Base-by-base conservation (phyloP, 2,888 invertebrate genomes). In the Orthosia gracilis region DNA sequence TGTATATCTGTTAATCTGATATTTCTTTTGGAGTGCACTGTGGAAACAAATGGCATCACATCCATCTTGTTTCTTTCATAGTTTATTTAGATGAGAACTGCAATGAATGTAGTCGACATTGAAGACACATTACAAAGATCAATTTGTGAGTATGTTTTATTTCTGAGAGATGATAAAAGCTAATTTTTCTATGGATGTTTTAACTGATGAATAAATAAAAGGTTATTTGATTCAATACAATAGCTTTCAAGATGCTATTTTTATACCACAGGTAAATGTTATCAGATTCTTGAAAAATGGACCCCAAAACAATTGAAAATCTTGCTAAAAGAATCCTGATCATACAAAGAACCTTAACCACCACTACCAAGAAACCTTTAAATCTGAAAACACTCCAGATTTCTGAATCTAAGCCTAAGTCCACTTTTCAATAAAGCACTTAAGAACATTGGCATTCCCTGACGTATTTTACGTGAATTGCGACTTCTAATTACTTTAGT, bases 401-500 rank as follows among this genome's bases (percentile, higher is more conserved):
- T 77, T 80, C 31, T 59, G 23, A 66, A 54, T 17, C 12, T 50
- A 50, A 67, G 52, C 9, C 57, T 63, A 57, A 74, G 70, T 81
- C 72, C 67, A 82, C 82, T 76, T 79, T 84, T 84, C 76, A 82
- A 79, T 84, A 76, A 80, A 77, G 70, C 81, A 76, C 77, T 85
- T 71, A 75, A 72, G 74, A 54, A 71, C 66, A 84, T 73, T 73
- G 83, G 64, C 59, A 65, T 73, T 78, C 68, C 52, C 26, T 69
- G 81, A 69, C 81, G 84, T 82, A 84, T 84, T 84, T 84, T 69
- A 84, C 66, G 76, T 78, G 73, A 78, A 85, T 74, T 88, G 86
- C 82, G 83, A 74, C 84, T 86, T 88, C 85, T 82, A 84, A 85
- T 84, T 81, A 76, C 80, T 86, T 78, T 87, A 88, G 84, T 82